phyloP scores from a whole-genome alignment of 2,797 vertebrate species.

The Crenuchus spilurus region DNA sequence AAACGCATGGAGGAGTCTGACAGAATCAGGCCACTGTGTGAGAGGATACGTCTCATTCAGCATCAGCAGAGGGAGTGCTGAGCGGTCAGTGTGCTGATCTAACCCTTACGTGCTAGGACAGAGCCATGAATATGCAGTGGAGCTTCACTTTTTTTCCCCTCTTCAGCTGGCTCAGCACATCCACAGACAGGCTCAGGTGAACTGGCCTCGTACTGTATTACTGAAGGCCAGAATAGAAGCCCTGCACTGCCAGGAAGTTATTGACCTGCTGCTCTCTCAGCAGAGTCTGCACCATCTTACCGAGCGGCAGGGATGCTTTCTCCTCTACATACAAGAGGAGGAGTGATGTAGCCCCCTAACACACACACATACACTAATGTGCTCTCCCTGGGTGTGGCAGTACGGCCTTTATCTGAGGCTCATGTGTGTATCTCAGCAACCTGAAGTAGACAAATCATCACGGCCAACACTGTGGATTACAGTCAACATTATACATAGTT shows the following conservation, averaged over 20 bases:
- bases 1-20: background rate
- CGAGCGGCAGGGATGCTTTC: background rate
- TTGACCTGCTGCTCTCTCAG: constrained; percentile 38
- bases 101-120: background rate
- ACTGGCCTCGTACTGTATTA: constrained; percentile 51
- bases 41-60: background rate
- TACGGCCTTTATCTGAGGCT: background rate
- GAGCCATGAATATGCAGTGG: constrained; percentile 19
- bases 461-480: too few relatives aligned
- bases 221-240: constrained; percentile 49
- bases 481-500: too few relatives aligned
- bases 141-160: background rate
- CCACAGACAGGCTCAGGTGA: constrained; percentile 38
- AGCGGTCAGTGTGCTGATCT: background rate
- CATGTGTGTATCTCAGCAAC: background rate
- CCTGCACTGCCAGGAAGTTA: constrained; percentile 54
- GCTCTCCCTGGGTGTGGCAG: constrained; percentile 41
- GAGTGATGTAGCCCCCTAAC: constrained; percentile 11
- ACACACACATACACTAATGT: constrained; percentile 8
- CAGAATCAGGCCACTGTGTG: background rate
- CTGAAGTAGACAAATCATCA: too few relatives aligned
- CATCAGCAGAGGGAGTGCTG: background rate
- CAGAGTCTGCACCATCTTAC: constrained; percentile 25
- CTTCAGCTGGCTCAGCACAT: constrained; percentile 53
- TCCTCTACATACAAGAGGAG: background rate